Evolutionary conservation across 1,140 invertebrate genomes (phyloP).

Genomic region (Solenopsis invicta): DNA sequence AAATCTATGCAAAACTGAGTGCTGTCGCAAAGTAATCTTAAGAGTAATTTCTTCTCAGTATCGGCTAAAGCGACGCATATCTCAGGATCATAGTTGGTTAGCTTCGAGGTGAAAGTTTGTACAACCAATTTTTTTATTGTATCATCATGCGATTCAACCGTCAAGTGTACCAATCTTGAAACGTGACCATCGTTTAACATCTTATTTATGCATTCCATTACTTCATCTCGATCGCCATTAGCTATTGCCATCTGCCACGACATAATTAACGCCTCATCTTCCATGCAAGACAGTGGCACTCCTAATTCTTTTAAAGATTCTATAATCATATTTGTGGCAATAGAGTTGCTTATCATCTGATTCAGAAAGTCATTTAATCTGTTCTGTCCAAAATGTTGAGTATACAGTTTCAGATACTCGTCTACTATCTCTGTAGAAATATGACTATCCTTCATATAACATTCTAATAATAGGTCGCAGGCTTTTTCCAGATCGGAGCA

Average conservation of each 20-base stretch:
- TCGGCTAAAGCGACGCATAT: conserved; percentile 86
- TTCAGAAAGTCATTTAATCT: conserved; percentile 79
- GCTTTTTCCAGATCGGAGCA: conserved; percentile 75
- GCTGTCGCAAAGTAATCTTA: conserved; percentile 84
- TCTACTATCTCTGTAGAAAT: conserved; percentile 76
- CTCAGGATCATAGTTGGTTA: conserved; percentile 83
- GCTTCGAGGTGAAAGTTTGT: conserved; percentile 83
- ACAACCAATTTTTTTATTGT: conserved; percentile 85
- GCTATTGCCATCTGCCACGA: conserved; percentile 82
- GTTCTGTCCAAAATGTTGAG: conserved; percentile 74
- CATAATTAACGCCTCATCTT: conserved; percentile 79
- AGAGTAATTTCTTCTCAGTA: conserved; percentile 83
- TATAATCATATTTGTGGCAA: conserved; percentile 77
- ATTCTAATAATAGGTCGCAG: conserved; percentile 81
- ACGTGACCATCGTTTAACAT: conserved; percentile 82
- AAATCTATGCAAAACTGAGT: conserved; percentile 85
- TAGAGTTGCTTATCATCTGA: conserved; percentile 71
- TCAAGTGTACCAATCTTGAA: conserved; percentile 73
- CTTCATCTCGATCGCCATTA: conserved; percentile 76
- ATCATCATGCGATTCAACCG: conserved; percentile 76
- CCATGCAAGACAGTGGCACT: conserved; percentile 70
- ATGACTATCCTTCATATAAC: conserved; percentile 77
- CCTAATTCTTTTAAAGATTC: conserved; percentile 75
- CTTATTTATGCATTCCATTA: conserved; percentile 79
- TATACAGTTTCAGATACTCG: conserved; percentile 79